Conservation (phyloP, 1,140 invertebrate species). For the Argopecten irradians region DNA sequence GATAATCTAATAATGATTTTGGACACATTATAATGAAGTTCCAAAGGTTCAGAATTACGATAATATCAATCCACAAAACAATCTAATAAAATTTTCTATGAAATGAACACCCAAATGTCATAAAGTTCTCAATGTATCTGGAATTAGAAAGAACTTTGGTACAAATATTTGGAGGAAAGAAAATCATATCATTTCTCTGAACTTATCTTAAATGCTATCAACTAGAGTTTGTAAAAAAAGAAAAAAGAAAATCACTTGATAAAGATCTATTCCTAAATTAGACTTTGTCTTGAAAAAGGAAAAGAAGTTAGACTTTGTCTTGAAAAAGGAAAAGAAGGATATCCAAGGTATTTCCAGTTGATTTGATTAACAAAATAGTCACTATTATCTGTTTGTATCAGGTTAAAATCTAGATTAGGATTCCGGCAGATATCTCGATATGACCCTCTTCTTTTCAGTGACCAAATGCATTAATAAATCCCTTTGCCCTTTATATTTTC, state of each 20-base stretch:
- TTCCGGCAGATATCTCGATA: background rate
- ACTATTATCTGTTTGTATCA: background rate
- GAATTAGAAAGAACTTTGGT: background rate
- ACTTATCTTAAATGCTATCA: background rate
- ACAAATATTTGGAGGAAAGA: background rate
- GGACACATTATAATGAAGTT: constrained; percentile 21
- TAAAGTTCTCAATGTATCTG: background rate
- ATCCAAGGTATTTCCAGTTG: background rate
- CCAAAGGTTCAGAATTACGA: background rate
- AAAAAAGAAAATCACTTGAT: background rate
- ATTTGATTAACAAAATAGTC: background rate
- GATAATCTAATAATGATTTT: constrained; percentile 11
- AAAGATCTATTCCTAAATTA: constrained; percentile 18
- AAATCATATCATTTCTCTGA: background rate
- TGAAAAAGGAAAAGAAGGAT: background rate
- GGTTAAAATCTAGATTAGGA: background rate
- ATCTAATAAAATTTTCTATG: constrained; percentile 1
- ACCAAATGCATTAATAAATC: background rate
- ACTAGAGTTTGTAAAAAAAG: background rate
- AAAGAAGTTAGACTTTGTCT: constrained; percentile 8
- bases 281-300: background rate
- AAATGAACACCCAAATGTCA: constrained; percentile 16
- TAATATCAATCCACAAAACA: background rate
- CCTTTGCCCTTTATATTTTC: background rate
- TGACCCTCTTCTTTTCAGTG: constrained; percentile 15